Percentiles rank a stretch among this genome's conserved stretches.
phyloP scores from a whole-genome alignment of 2,113 vertebrate species.

The Microcebus murinus region DNA sequence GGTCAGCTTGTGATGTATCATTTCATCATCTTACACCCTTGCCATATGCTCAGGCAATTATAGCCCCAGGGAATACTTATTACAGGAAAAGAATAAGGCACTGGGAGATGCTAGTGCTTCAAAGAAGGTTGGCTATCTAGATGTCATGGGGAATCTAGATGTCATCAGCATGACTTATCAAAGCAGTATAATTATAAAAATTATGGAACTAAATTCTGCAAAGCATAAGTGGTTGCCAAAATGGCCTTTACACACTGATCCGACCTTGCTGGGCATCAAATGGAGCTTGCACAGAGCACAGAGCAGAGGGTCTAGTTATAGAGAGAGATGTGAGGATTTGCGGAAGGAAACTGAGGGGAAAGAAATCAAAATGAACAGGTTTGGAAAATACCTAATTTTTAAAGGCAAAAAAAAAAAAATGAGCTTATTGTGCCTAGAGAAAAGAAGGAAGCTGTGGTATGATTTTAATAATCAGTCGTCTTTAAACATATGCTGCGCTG shows the following conservation, averaged over 20 bases:
- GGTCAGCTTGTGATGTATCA: background rate
- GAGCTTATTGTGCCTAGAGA: background rate
- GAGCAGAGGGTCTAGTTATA: background rate
- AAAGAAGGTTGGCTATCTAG: background rate
- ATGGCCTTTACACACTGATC: background rate
- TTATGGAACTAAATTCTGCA: background rate
- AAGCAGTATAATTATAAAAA: background rate
- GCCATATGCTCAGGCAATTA: slow-evolving; percentile 13
- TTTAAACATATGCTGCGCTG: background rate
- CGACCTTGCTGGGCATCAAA: background rate
- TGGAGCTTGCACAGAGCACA: background rate
- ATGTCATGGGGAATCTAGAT: background rate
- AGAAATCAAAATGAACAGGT: background rate
- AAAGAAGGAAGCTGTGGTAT: background rate
- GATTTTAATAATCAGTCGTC: background rate
- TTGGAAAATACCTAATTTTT: background rate
- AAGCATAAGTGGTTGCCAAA: background rate
- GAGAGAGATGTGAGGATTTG: background rate
- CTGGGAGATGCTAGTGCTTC: background rate
- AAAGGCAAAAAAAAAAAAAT: background rate
- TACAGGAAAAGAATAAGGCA: background rate
- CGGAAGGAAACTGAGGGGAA: background rate
- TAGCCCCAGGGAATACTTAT: background rate
- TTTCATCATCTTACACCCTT: background rate
- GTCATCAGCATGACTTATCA: background rate